phyloP scores from a whole-genome alignment of 1,140 invertebrate genomes.

The Drosophila parvula region DNA sequence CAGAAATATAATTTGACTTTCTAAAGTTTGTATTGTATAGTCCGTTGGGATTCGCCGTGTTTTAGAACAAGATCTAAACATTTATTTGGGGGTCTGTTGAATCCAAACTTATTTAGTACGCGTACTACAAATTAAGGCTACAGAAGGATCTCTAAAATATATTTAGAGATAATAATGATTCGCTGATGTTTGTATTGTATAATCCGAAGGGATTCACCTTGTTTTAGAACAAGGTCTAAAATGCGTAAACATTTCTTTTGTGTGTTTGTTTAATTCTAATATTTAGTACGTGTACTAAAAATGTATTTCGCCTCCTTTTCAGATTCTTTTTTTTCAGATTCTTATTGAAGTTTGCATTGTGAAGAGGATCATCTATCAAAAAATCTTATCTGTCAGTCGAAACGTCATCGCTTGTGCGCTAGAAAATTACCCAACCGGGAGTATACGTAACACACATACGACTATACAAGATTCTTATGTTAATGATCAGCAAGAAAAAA shows the following conservation, averaged over 20 bases:
- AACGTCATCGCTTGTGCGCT: conserved; percentile 35
- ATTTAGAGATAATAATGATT: not conserved
- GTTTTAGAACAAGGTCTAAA: too few relatives aligned
- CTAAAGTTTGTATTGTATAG: too few relatives aligned
- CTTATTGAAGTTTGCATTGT: conserved; percentile 4
- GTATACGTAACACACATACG: conserved; percentile 55
- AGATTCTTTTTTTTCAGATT: not conserved
- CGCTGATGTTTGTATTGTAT: not conserved
- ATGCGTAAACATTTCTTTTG: not conserved
- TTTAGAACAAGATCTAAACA: not conserved
- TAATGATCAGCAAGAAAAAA: conserved; percentile 32
- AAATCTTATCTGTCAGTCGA: conserved; percentile 35
- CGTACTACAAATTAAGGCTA: too few relatives aligned
- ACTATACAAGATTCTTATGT: conserved; percentile 37
- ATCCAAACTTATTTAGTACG: too few relatives aligned
- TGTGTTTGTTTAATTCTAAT: too few relatives aligned
- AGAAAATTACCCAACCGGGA: conserved; percentile 67
- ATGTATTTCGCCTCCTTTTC: not conserved
- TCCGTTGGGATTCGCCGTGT: too few relatives aligned
- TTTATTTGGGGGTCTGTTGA: too few relatives aligned
- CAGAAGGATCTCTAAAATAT: not conserved
- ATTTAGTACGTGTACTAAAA: not conserved
- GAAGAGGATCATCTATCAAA: conserved; percentile 45
- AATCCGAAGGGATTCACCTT: not conserved
- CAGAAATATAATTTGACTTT: too few relatives aligned